Percentiles rank a stretch among this genome's conserved stretches.
These are phyloP conservation scores for Drosophila subquinaria DNA, from an alignment of 2,888 invertebrate species.

Conservation along the genomic window DNA sequence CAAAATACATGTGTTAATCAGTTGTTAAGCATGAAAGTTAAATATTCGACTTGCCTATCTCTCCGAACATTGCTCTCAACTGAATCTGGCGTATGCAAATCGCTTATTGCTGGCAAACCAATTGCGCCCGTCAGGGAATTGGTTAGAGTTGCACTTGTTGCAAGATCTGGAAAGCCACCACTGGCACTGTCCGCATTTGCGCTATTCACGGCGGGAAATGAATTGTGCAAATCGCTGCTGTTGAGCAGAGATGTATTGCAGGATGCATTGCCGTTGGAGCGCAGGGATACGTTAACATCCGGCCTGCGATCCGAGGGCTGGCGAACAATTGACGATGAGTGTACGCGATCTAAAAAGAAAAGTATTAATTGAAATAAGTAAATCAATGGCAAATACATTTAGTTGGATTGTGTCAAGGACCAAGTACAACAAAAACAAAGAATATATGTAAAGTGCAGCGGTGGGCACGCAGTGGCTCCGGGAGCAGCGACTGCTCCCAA, in stretches of 20 bases:
- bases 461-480: too few relatives aligned
- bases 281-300: slow-evolving; percentile 83
- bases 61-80: slow-evolving; percentile 76
- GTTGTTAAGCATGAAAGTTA: neutral
- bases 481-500: too few relatives aligned
- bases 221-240: slow-evolving; percentile 78
- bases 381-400: neutral
- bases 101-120: slow-evolving; percentile 60
- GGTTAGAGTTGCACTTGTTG: slow-evolving; percentile 51
- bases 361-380: neutral
- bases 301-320: slow-evolving; percentile 85
- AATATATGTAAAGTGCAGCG: neutral
- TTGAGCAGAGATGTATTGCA: slow-evolving; percentile 73
- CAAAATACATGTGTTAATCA: neutral
- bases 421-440: slow-evolving; percentile 9
- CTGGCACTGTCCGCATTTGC: slow-evolving; percentile 60
- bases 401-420: slow-evolving; percentile 8
- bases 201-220: slow-evolving; percentile 63
- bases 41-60: slow-evolving; percentile 70
- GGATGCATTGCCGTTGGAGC: slow-evolving; percentile 82
- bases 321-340: slow-evolving; percentile 84
- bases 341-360: slow-evolving; percentile 82
- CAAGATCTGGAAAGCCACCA: slow-evolving; percentile 48
- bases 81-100: slow-evolving; percentile 82
- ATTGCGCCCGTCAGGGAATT: slow-evolving; percentile 52